phyloP scores from a whole-genome alignment of 2,888 invertebrate species.

The Arenicola marina region DNA sequence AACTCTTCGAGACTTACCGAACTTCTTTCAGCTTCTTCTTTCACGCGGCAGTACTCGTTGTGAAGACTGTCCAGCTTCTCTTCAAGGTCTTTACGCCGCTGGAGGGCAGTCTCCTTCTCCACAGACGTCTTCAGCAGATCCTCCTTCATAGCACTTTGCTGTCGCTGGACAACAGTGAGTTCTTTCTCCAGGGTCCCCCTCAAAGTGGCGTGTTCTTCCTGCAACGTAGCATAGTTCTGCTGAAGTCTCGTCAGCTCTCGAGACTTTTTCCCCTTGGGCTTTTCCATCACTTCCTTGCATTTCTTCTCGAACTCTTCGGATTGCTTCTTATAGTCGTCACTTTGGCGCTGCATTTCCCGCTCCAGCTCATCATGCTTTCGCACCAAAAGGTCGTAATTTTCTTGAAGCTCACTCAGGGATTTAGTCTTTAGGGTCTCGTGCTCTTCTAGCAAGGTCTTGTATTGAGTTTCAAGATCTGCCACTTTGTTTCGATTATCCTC shows the following conservation, averaged over 20 bases:
- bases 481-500: no score
- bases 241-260: no score
- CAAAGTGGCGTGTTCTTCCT: no score
- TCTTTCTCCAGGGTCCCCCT: no score
- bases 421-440: not conserved
- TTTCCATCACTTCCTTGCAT: not conserved
- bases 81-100: not conserved
- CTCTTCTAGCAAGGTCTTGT: not conserved
- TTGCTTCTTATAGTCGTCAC: not conserved
- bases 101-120: not conserved
- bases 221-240: no score
- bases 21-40: not conserved
- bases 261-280: not conserved
- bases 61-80: not conserved
- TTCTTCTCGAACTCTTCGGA: not conserved
- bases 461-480: no score
- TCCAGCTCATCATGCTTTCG: not conserved
- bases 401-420: not conserved
- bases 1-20: not conserved
- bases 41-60: no score
- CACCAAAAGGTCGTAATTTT: not conserved
- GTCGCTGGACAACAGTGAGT: no score
- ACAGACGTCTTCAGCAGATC: not conserved
- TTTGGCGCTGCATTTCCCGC: not conserved
- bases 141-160: not conserved